Evolutionary conservation across 2,113 vertebrate species (phyloP), one percentile per base, ranked within the genome.

Genomic region (Panthera uncia): DNA sequence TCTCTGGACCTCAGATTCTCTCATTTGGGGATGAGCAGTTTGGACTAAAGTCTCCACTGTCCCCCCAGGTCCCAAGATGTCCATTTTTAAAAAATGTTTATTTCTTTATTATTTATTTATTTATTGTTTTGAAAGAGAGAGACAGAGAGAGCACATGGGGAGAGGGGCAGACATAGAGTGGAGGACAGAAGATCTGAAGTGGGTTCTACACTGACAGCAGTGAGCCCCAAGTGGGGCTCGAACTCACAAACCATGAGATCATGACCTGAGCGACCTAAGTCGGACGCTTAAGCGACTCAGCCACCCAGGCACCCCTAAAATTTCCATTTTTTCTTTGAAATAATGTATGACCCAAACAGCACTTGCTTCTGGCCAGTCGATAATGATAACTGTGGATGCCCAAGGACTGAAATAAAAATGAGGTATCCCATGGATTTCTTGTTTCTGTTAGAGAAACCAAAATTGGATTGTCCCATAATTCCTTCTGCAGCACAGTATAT

Each of bases 401-500:
- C 2, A 25, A 48, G 55, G 29, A 48, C 45, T 14, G 4, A 50
- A 4, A 65, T 33, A 12, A 71, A 84, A 6, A 31, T 16, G 21
- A 80, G 13, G 19, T 23, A 0, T 38, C 23, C 1, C 19, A 3
- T 0, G 11, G 21, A 7, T 1, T 19, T 25, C 19, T 36, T 38
- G n/a, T 19, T 38, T 19, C 48, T 76, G 15, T 63, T 19, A n/a
- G 3, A 52, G 27, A 69, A 84, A 65, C 38, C 23, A 6, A 38
- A 36, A 12, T 7, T 27, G 21, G 78, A 65, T n/a, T 27, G 9
- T 65, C 41, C 52, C 4, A 2, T 16, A 6, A 5, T 8, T 3
- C 3, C 48, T 33, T 18, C 15, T 12, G n/a, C 12, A 7, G 8
- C 4, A 7, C 7, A 1, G 11, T 13, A 0, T 7, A 7, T 71